These are phyloP conservation scores for Tridacna crocea DNA, from an alignment of 2,888 invertebrate genomes.

Conservation along the genomic window DNA sequence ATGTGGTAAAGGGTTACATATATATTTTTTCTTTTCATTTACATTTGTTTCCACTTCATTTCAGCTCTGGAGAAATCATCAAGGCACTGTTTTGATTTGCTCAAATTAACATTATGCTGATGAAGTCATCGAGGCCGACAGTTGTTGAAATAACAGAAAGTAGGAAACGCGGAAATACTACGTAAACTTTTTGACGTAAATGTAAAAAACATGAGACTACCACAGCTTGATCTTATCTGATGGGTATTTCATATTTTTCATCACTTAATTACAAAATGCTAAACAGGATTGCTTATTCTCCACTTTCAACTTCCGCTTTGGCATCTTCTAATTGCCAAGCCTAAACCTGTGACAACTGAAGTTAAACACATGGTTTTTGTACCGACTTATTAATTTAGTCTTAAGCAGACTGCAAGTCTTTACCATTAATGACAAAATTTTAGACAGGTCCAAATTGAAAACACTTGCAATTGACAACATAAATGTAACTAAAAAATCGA, in stretches of 20 bases:
- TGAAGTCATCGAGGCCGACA: constrained; percentile 27
- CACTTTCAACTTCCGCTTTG: constrained; percentile 24
- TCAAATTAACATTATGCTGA: constrained; percentile 20
- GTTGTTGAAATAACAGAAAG: constrained; percentile 27
- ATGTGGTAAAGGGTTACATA: too few species aligned
- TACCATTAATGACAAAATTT: too few species aligned
- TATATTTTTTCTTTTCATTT: constrained; percentile 12
- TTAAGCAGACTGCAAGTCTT: too few species aligned
- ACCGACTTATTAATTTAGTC: constrained; percentile 6
- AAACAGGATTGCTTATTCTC: constrained; percentile 18
- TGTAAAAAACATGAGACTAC: constrained; percentile 27
- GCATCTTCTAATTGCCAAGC: background rate
- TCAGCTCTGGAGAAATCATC: constrained; percentile 19
- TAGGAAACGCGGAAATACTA: constrained; percentile 26
- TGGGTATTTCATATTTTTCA: constrained; percentile 26
- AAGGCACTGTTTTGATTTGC: constrained; percentile 29
- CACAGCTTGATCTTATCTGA: constrained; percentile 23
- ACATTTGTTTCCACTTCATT: constrained; percentile 23
- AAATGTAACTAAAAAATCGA: too few species aligned
- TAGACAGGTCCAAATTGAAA: too few species aligned
- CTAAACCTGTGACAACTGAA: background rate
- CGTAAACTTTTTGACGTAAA: constrained; percentile 20
- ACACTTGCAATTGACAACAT: too few species aligned
- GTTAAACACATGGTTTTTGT: constrained; percentile 15
- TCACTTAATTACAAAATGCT: constrained; percentile 24